A percentile compares a stretch with the other conserved stretches of the same genome.
These are phyloP conservation scores for Masticophis lateralis DNA, from an alignment of 2,797 vertebrate species.

Conservation along the genomic window DNA sequence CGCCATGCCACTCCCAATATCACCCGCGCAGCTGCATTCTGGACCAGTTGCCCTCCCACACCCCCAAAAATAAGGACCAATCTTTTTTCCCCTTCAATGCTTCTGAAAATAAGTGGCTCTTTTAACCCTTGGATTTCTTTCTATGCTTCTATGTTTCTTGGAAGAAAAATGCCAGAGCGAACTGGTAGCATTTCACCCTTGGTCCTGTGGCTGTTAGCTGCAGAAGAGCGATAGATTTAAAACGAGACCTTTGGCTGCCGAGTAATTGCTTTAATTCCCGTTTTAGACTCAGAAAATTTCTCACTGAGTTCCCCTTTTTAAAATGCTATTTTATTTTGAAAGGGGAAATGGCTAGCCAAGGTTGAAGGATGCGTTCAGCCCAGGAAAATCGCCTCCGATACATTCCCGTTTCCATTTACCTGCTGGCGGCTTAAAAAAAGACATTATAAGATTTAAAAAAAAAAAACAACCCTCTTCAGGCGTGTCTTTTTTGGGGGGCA, in stretches of 20 bases:
- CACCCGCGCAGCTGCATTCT: too few relatives aligned
- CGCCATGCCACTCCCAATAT: too few relatives aligned
- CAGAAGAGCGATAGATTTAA: neutral
- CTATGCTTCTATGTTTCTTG: neutral
- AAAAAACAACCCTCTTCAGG: accelerated
- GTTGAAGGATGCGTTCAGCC: neutral
- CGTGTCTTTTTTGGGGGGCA: too few relatives aligned
- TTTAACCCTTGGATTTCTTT: neutral
- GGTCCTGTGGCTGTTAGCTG: neutral
- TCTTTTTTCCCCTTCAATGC: neutral
- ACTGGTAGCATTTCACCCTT: too few relatives aligned
- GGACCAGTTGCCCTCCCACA: too few relatives aligned
- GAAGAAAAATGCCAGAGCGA: neutral
- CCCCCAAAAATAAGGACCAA: too few relatives aligned
- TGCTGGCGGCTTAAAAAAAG: neutral
- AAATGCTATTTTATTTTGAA: neutral
- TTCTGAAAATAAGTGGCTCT: neutral
- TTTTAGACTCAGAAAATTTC: neutral
- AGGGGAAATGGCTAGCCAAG: too few relatives aligned
- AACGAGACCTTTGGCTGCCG: neutral
- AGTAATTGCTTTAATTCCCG: neutral
- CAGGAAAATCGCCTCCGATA: too few relatives aligned
- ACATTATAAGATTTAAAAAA: neutral
- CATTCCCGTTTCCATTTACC: neutral
- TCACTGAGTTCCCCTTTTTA: neutral